Evolutionary conservation across 1,140 invertebrate species (phyloP), one percentile per base, ranked within the genome.

Genomic region (Bombus pascuorum): DNA sequence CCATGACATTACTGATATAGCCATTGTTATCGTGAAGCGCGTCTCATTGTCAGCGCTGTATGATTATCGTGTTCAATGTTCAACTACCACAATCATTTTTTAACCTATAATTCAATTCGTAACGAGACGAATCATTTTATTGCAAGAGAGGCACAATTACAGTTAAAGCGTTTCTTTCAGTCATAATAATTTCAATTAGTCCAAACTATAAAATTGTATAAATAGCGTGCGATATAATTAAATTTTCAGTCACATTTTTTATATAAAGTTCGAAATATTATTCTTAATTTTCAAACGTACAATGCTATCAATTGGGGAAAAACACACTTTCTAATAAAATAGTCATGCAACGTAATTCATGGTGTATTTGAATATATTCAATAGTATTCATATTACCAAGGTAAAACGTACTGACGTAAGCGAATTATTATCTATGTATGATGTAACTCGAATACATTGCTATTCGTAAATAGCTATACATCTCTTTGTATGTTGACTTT

Each of bases 51-150:
- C 25, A n/a, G 12, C 5, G 15, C n/a, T 39, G 15, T 73, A 44
- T 73, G n/a, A 73, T 72, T 72, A 44, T 22, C 13, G 42, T 32
- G 39, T 44, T 73, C 42, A 73, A 44, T 44, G 71, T 73, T 44
- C 71, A 42, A 73, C 28, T 32, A 73, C 12, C 42, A 13, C 6
- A 22, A 22, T 44, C n/a, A 32, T 44, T 42, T n/a, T 28, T 42
- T n/a, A n/a, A 1, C n/a, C 15, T 72, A 44, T 28, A 71, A 25
- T 12, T 72, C 18, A 42, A 42, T 44, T 72, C 8, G 9, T n/a
- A n/a, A 72, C 13, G 6, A 32, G 8, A n/a, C 15, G 32, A 18
- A 32, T 73, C 25, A 32, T 32, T 71, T 42, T 37, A 39, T 28
- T 25, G 1, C 5, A 28, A 70, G 10, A 25, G 25, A 13, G 25